Percentiles rank a stretch among this genome's conserved stretches.
These are phyloP conservation scores for Unio delphinus DNA, from an alignment of 2,888 invertebrate species.

Conservation along the genomic window DNA sequence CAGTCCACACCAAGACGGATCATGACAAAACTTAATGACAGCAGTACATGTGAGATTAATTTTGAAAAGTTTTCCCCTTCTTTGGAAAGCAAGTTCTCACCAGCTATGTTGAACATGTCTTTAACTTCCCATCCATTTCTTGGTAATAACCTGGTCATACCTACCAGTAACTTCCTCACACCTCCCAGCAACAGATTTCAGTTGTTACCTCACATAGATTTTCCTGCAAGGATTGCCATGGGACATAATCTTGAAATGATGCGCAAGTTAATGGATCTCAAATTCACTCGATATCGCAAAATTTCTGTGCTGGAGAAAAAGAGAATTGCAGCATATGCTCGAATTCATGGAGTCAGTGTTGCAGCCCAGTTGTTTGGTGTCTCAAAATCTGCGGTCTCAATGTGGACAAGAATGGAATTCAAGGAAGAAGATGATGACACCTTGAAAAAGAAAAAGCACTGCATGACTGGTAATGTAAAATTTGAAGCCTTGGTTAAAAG, in stretches of 20 bases:
- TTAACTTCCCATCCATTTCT: neutral
- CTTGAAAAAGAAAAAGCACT: conserved; percentile 16
- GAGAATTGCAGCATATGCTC: conserved; percentile 26
- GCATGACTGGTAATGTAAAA: conserved; percentile 31
- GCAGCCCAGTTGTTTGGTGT: conserved; percentile 28
- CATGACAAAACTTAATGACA: neutral
- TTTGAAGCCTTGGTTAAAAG: conserved; percentile 22
- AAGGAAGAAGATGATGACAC: conserved; percentile 17
- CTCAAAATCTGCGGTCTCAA: conserved; percentile 34
- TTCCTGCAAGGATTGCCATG: neutral
- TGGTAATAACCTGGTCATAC: neutral
- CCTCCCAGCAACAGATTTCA: too few species aligned
- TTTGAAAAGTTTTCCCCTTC: conserved; percentile 1
- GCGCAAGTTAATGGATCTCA: conserved; percentile 23
- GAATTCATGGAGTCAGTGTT: conserved; percentile 22
- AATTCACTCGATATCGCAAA: conserved; percentile 27
- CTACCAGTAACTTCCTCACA: too few species aligned
- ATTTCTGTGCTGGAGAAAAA: conserved; percentile 27
- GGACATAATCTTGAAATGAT: conserved; percentile 24
- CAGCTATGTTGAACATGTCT: conserved; percentile 2
- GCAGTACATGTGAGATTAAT: neutral
- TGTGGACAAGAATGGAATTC: conserved; percentile 33
- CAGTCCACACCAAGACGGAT: conserved; percentile 11
- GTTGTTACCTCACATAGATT: too few species aligned
- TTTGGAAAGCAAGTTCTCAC: neutral